These are phyloP conservation scores for Bugula neritina DNA, from an alignment of 2,888 invertebrate species.

Conservation along the genomic window DNA sequence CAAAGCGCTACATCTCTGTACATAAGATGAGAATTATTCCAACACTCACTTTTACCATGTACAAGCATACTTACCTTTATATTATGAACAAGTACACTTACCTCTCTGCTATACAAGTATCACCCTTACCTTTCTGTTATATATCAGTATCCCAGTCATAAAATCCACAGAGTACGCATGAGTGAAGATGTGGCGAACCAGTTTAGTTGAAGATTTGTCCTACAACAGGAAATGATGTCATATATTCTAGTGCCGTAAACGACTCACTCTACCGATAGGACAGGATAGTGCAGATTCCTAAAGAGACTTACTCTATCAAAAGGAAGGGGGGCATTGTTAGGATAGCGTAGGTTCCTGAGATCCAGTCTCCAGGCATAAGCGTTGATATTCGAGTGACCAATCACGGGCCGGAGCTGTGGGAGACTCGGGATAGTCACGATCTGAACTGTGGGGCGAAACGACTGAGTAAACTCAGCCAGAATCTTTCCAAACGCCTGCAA, in stretches of 20 bases:
- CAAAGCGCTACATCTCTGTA: too few relatives aligned
- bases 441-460: conserved; percentile 86
- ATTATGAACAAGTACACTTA: too few relatives aligned
- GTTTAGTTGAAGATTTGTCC: conserved; percentile 76
- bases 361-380: conserved; percentile 91
- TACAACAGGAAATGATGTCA: background rate
- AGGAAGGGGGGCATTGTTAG: conserved; percentile 72
- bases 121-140: conserved; percentile 87
- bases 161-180: conserved; percentile 93
- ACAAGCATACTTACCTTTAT: too few relatives aligned
- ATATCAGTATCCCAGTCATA: conserved; percentile 87
- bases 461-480: conserved; percentile 81
- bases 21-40: too few relatives aligned
- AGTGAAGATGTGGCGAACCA: conserved; percentile 81
- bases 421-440: conserved; percentile 73
- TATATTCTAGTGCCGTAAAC: background rate
- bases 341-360: conserved; percentile 69
- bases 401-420: conserved; percentile 19
- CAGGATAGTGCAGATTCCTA: too few relatives aligned
- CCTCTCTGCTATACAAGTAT: too few relatives aligned
- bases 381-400: conserved; percentile 68
- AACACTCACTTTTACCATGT: too few relatives aligned
- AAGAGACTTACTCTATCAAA: conserved; percentile 70
- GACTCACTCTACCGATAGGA: background rate
- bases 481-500: conserved; percentile 74